Evolutionary conservation across 2,113 vertebrate genomes (phyloP).

Genomic region (Pelodiscus sinensis): DNA sequence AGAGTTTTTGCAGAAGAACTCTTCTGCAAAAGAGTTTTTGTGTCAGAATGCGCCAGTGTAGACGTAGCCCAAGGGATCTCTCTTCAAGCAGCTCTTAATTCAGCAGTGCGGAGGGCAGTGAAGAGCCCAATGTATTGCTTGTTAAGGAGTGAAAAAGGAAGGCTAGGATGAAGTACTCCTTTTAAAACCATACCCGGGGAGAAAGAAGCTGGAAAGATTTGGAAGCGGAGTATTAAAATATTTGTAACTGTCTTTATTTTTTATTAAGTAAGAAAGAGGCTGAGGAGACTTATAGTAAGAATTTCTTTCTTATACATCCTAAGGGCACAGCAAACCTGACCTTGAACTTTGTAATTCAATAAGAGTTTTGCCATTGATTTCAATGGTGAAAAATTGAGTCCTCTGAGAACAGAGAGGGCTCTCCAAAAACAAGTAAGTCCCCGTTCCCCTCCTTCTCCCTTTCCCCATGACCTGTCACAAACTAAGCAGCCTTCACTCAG

Average conservation of each 20-base stretch:
- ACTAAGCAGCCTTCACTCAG: neutral
- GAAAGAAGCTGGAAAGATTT: slow-evolving; percentile 20
- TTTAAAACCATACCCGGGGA: slow-evolving; percentile 42
- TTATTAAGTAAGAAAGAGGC: slow-evolving; percentile 54
- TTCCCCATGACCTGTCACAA: neutral
- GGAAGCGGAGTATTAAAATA: slow-evolving; percentile 44
- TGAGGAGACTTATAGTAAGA: slow-evolving; percentile 28
- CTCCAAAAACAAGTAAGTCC: neutral
- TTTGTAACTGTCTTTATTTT: slow-evolving; percentile 65
- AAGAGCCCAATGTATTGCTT: slow-evolving; percentile 48
- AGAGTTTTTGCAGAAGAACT: too few relatives aligned
- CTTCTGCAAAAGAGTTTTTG: too few relatives aligned
- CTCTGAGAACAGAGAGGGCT: neutral
- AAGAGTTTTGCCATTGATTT: neutral
- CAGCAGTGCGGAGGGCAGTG: slow-evolving; percentile 49
- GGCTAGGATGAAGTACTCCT: slow-evolving; percentile 28
- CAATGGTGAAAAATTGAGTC: neutral
- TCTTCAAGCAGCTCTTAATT: slow-evolving; percentile 60
- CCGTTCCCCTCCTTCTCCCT: neutral
- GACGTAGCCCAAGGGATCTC: slow-evolving; percentile 40
- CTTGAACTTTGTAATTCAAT: neutral
- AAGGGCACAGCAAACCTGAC: neutral
- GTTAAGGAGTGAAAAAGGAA: slow-evolving; percentile 58
- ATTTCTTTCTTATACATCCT: slow-evolving; percentile 10
- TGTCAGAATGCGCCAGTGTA: too few relatives aligned